Evolutionary conservation across 35 echinoderm and acorn worm genomes (phyloP), one percentile per base, ranked within the genome.

Genomic region (Anneissia japonica): DNA sequence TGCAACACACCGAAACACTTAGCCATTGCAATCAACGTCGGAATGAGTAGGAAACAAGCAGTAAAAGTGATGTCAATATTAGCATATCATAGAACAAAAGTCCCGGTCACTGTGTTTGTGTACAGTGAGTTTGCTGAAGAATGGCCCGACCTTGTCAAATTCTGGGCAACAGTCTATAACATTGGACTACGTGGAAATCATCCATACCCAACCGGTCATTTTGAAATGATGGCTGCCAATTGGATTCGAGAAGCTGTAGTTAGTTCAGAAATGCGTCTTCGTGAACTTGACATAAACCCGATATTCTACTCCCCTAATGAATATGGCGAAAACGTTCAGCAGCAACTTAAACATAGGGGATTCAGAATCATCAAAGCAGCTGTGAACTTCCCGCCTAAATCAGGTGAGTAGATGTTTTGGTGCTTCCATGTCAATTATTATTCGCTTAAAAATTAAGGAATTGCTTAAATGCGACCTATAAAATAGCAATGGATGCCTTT

Each of bases 71-170:
- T 81, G 23, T n/a, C 21, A n/a, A 88, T 35, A 21, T 11, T 88
- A 0, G 29, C 37, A 3, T 38, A 76, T 19, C 72, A 88, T 35
- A 78, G 26, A 81, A 46, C 33, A 35, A 31, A 37, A 34, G 2
- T 88, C 17, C 86, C 86, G 6, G 23, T 46, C 3, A 88, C 74
- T 29, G n/a, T 88, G 3, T 88, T 88, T 43, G 41, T 88, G 14
- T 88, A 80, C 46, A 77, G 86, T 32, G 86, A 88, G 26, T 88
- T 88, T 80, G 86, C 46, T 31, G 31, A 51, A 73, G 77, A 46
- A 26, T 81, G n/a, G 46, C 77, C 86, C 0, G 30, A 88, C 21
- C 75, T 34, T 0, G 86, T 88, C 0, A 56, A 35, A 32, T 21
- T 13, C 37, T 88, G 86, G 86, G 29, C 77, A 23, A 14, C 51